A percentile compares a stretch with the other conserved stretches of the same genome.
These are phyloP conservation scores for Spinibarbus caldwelli DNA, from an alignment of 2,797 vertebrate species.

Conservation along the genomic window DNA sequence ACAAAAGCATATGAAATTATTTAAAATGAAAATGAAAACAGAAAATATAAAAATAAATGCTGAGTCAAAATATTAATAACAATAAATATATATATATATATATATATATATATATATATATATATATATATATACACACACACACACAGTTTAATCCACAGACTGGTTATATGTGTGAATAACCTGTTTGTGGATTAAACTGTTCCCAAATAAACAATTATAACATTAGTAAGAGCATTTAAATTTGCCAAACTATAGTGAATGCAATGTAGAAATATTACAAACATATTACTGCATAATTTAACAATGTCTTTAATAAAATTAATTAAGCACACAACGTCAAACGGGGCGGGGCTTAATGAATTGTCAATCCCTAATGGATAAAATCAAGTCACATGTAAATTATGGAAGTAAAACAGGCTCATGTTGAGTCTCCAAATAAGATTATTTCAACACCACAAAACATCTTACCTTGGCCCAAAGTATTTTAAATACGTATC, in stretches of 20 bases:
- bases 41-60: not conserved
- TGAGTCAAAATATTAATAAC: not conserved
- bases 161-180: no score
- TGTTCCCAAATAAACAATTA: not conserved
- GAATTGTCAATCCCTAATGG: not conserved
- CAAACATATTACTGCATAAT: not conserved
- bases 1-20: not conserved
- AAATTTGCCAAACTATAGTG: not conserved
- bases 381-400: not conserved
- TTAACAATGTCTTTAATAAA: not conserved
- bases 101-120: no score
- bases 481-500: constrained; percentile 78
- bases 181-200: not conserved
- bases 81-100: no score
- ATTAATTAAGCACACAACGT: not conserved
- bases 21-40: not conserved
- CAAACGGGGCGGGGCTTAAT: not conserved
- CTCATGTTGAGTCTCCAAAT: not conserved
- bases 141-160: no score
- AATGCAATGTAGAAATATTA: not conserved
- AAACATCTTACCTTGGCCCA: constrained; percentile 85
- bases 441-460: not conserved
- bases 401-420: not conserved
- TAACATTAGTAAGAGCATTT: not conserved
- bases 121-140: no score